Evolutionary conservation across 2,888 invertebrate species (phyloP).

Genomic region (Chrysomela aeneicollis): DNA sequence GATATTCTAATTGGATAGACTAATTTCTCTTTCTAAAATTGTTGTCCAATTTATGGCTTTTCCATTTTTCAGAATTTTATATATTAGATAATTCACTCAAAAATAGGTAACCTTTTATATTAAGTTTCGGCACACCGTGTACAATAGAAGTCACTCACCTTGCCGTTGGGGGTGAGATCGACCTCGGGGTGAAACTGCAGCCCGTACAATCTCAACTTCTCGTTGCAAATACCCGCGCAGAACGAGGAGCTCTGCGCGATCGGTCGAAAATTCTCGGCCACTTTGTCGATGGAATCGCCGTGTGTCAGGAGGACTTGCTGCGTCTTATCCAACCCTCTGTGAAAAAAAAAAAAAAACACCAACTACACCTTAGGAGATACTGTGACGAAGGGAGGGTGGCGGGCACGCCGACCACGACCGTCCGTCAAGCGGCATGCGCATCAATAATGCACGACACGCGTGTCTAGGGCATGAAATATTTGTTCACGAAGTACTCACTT

Average conservation of each 20-base stretch:
- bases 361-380: neutral
- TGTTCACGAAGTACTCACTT: conserved; percentile 71
- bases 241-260: conserved; percentile 86
- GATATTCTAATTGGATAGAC: too few relatives aligned
- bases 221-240: conserved; percentile 90
- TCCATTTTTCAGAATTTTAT: too few relatives aligned
- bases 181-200: conserved; percentile 99
- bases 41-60: too few relatives aligned
- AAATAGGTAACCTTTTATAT: too few relatives aligned
- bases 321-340: conserved; percentile 85
- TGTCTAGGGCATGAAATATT: too few relatives aligned
- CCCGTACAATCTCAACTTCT: conserved; percentile 89
- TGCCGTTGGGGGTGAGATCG: conserved; percentile 73
- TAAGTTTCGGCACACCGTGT: too few relatives aligned
- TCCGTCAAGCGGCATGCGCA: too few relatives aligned
- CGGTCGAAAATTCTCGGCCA: conserved; percentile 87
- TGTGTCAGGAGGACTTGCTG: conserved; percentile 95
- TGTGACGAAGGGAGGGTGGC: too few relatives aligned
- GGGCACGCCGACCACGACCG: too few relatives aligned
- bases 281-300: conserved; percentile 93
- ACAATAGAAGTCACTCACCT: conserved; percentile 62
- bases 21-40: too few relatives aligned
- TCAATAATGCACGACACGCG: too few relatives aligned
- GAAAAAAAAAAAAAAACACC: conserved; percentile 50
- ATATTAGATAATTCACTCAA: too few relatives aligned